phyloP scores from a whole-genome alignment of 2,888 invertebrate species.

The Tetragonisca angustula region DNA sequence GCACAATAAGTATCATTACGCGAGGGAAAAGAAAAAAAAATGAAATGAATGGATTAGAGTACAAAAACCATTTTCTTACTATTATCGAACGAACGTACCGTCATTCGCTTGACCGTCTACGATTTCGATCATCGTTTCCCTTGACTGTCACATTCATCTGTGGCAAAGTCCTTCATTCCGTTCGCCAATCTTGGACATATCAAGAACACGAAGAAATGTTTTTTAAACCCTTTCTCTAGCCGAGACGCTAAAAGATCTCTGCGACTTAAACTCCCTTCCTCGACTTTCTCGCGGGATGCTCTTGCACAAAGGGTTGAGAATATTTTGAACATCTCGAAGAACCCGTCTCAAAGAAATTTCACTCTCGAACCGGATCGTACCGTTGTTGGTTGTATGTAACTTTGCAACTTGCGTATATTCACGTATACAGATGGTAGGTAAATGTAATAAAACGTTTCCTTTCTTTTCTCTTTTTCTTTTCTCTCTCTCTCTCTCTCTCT shows the following conservation, averaged over 20 bases:
- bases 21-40: background rate
- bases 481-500: background rate
- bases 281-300: constrained; percentile 10
- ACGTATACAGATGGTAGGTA: constrained; percentile 76
- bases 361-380: constrained; percentile 30
- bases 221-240: constrained; percentile 26
- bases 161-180: constrained; percentile 45
- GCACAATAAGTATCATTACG: constrained; percentile 25
- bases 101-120: background rate
- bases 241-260: constrained; percentile 6
- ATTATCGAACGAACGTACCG: background rate
- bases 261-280: constrained; percentile 24
- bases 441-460: constrained; percentile 78
- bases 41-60: constrained; percentile 17
- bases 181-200: constrained; percentile 79
- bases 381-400: constrained; percentile 64
- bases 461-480: constrained; percentile 51
- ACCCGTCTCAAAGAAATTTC: background rate
- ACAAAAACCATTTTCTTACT: constrained; percentile 35
- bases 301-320: constrained; percentile 13
- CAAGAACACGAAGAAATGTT: constrained; percentile 66
- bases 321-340: constrained; percentile 54
- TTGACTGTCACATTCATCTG: constrained; percentile 21
- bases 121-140: constrained; percentile 20
- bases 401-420: constrained; percentile 68